These are phyloP conservation scores for Omphaloscelis lunosa DNA, from an alignment of 2,888 invertebrate genomes.

Conservation along the genomic window DNA sequence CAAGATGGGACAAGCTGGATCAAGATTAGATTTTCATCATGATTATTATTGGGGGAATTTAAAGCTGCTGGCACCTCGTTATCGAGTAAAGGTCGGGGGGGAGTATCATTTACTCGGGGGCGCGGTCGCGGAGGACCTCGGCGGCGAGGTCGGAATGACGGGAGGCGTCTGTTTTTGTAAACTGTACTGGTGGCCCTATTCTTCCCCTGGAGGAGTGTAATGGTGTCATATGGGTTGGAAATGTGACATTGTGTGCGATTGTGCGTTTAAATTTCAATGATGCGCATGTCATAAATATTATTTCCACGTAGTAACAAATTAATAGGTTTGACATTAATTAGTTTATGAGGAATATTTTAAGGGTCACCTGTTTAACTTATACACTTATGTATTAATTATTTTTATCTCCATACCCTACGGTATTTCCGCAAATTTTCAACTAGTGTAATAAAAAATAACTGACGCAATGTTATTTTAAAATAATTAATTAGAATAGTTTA, in stretches of 20 bases:
- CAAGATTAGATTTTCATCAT: too few species aligned
- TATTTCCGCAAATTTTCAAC: slow-evolving; percentile 53
- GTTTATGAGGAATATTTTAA: slow-evolving; percentile 1
- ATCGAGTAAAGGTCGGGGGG: too few species aligned
- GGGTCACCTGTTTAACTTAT: neutral
- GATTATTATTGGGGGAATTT: too few species aligned
- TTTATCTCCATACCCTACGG: slow-evolving; percentile 15
- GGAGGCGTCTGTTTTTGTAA: too few species aligned
- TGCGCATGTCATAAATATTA: slow-evolving; percentile 6
- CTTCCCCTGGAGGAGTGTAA: too few species aligned
- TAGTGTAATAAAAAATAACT: slow-evolving; percentile 50
- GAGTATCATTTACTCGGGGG: too few species aligned
- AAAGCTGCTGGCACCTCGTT: too few species aligned
- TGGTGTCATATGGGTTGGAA: too few species aligned
- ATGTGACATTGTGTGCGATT: neutral
- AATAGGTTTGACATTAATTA: slow-evolving; percentile 1
- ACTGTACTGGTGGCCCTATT: too few species aligned
- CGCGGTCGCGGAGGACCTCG: too few species aligned
- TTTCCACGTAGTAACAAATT: slow-evolving; percentile 16
- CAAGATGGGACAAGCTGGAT: too few species aligned
- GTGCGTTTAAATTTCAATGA: slow-evolving; percentile 12
- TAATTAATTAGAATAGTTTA: slow-evolving; percentile 60
- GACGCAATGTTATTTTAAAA: slow-evolving; percentile 60
- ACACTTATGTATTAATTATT: neutral
- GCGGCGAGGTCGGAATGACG: too few species aligned